Evolutionary conservation across 2,888 invertebrate genomes (phyloP).

Genomic region (Vesta saturnalis): DNA sequence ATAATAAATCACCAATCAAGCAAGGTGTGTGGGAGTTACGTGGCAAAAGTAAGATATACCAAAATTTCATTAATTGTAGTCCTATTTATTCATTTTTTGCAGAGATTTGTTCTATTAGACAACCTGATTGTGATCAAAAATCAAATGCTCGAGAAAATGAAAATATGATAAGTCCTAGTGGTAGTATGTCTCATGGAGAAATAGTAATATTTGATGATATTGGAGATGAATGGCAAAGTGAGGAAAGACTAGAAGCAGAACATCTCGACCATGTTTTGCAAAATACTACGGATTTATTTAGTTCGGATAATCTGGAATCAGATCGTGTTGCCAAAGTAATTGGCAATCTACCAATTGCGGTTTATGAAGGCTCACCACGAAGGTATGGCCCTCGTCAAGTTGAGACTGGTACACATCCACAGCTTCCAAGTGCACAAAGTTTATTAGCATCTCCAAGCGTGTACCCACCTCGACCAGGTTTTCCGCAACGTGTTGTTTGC

Average conservation of each 20-base stretch:
- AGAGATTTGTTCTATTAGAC: slow-evolving; percentile 69
- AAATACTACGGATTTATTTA: slow-evolving; percentile 52
- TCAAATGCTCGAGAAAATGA: slow-evolving; percentile 58
- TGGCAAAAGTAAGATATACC: slow-evolving; percentile 61
- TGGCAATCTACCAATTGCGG: slow-evolving; percentile 89
- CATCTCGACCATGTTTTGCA: slow-evolving; percentile 40
- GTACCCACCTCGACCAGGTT: slow-evolving; percentile 85
- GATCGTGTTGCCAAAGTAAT: slow-evolving; percentile 73
- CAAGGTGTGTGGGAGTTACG: slow-evolving; percentile 70
- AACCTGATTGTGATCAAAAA: slow-evolving; percentile 59
- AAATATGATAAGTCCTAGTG: slow-evolving; percentile 67
- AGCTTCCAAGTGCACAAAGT: slow-evolving; percentile 68
- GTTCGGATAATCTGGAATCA: slow-evolving; percentile 53
- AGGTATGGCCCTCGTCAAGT: slow-evolving; percentile 77
- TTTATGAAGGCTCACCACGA: slow-evolving; percentile 91
- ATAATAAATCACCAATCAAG: slow-evolving; percentile 65
- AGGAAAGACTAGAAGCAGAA: slow-evolving; percentile 49
- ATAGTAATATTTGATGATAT: slow-evolving; percentile 89
- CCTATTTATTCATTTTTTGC: slow-evolving; percentile 70
- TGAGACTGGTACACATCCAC: slow-evolving; percentile 62
- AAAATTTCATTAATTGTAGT: slow-evolving; percentile 56
- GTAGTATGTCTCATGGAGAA: slow-evolving; percentile 76
- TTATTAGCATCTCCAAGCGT: slow-evolving; percentile 72
- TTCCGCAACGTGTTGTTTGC: slow-evolving; percentile 76
- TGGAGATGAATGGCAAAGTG: slow-evolving; percentile 83